A percentile compares a stretch with the other conserved stretches of the same genome.
Conservation (phyloP, 2,888 invertebrate genomes). For the Synergus laeviventris region DNA sequence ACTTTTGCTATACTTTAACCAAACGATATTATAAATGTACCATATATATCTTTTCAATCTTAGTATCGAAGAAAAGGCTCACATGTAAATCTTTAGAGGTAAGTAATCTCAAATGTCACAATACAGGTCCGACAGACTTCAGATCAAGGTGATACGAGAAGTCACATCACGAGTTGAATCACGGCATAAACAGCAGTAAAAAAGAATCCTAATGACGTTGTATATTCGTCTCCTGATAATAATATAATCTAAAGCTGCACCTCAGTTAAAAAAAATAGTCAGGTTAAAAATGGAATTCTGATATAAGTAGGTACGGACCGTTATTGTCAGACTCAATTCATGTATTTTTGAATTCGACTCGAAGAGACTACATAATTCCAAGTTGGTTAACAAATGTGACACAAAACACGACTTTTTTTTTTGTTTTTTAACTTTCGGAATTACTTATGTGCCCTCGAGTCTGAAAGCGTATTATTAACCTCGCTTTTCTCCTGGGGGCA, state of each 20-base stretch:
- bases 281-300: background rate
- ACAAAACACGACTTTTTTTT: background rate
- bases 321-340: background rate
- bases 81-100: no score
- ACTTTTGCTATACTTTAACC: no score
- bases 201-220: background rate
- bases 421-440: background rate
- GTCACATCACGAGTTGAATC: no score
- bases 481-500: background rate
- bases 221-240: background rate
- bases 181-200: no score
- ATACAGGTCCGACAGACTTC: no score
- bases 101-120: no score
- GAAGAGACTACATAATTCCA: background rate
- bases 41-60: no score
- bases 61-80: no score
- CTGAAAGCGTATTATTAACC: background rate
- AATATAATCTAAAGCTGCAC: no score
- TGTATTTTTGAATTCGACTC: background rate
- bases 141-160: no score
- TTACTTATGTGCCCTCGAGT: background rate
- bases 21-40: no score
- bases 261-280: no score
- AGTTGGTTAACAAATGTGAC: slow-evolving; percentile 2
- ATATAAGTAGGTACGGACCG: background rate